These are phyloP conservation scores for Holothuria leucospilota DNA, from an alignment of 53 echinoderm and acorn worm genomes.

Conservation along the genomic window DNA sequence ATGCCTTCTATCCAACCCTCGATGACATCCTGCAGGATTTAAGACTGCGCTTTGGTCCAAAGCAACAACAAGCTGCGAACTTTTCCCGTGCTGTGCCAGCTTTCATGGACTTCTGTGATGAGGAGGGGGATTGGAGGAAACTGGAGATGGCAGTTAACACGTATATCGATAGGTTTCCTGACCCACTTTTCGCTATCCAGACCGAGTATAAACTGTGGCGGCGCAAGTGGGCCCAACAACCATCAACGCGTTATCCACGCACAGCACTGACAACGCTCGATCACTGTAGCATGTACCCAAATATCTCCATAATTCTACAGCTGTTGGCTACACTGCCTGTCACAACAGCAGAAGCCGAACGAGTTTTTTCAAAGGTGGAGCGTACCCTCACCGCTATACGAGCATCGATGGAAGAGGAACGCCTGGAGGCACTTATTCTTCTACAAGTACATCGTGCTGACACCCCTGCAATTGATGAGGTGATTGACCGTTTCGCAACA, in stretches of 20 bases:
- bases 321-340: no score
- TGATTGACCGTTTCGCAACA: no score
- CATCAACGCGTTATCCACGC: no score
- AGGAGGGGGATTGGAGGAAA: constrained; percentile 23
- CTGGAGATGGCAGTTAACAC: constrained; percentile 24
- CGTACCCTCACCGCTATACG: neutral
- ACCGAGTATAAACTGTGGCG: constrained; percentile 9
- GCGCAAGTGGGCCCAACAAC: neutral
- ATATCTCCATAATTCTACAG: no score
- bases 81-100: constrained; percentile 30
- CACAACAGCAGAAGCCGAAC: no score
- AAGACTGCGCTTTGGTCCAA: constrained; percentile 26
- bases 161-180: constrained; percentile 22
- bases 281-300: no score
- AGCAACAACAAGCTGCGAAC: constrained; percentile 26
- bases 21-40: constrained; percentile 4
- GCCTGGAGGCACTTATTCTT: no score
- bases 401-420: constrained; percentile 23
- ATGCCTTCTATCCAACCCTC: constrained; percentile 10
- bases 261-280: no score
- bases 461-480: no score
- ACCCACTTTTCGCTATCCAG: neutral
- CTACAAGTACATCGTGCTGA: no score
- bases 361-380: no score
- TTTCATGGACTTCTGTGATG: constrained; percentile 14